Base-by-base conservation (phyloP, 37 sponge, comb jelly and placozoan genomes). In the Petrosia ficiformis region DNA sequence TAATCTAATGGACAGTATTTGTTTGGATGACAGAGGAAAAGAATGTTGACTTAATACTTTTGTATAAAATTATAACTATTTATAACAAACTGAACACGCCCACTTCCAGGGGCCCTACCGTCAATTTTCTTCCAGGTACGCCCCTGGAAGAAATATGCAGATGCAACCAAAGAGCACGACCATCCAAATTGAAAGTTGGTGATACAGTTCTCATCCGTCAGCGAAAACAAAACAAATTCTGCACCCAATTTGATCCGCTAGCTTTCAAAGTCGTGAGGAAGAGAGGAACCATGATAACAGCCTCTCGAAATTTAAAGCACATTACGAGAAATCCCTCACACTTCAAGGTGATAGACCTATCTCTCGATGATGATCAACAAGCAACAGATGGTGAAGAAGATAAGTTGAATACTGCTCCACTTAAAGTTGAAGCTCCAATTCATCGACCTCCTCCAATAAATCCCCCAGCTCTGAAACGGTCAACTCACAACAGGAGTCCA, bases 221-320 rank as follows among this genome's bases (percentile, higher is more conserved):
- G 44, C 68, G 22, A 33, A 84, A 82, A n/a, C 57, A 76, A 1
- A 63, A 76, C 77, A 84, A 84, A 32, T 70, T 84, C 39, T 32
- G 66, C 26, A 84, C 73, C 3, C 44, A 33, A 19, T 84, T 70
- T 71, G 67, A 84, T 69, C 84, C 84, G 33, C 2, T 31, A 44
- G 74, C 82, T 8, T 81, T 67, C 22, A 40, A 48, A 48, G 74
- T 81, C 2, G 54, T 65, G 4, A 38, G 14, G 29, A 29, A 21
- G 1, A 81, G 73, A 81, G 82, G 82, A 6, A 65, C 68, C 5
- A 81, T 73, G 82, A 35, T 81, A 5, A 81, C 82, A 73, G 80
- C 80, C 8, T 38, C 25, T 57, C 40, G 81, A 3, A 71, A 72
- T 52, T 67, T 19, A 10, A 73, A 73, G 58, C 54, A 73, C 52